Percentiles rank a stretch among this genome's conserved stretches.
Conservation (phyloP, 1,140 invertebrate genomes). For the Branchinecta lynchi region DNA sequence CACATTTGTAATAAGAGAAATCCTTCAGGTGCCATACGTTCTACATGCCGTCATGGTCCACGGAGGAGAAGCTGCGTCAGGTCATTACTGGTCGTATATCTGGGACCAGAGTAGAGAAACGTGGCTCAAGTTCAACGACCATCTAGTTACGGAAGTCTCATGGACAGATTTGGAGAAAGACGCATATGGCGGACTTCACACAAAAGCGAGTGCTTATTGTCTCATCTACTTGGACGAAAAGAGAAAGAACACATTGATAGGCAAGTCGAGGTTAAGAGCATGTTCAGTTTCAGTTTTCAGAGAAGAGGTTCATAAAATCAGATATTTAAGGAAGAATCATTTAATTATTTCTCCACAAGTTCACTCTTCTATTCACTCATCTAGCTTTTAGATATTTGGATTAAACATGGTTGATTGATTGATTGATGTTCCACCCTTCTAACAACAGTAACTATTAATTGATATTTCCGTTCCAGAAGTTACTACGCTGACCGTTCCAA, state of each 20-base stretch:
- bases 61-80: neutral
- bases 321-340: no score
- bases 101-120: conserved; percentile 11
- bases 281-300: no score
- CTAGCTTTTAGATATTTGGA: no score
- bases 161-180: conserved; percentile 6
- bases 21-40: neutral
- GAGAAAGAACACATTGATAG: neutral
- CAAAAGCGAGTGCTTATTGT: neutral
- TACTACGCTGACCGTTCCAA: no score
- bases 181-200: neutral
- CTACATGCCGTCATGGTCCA: conserved; percentile 15
- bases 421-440: no score
- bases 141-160: neutral
- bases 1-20: neutral
- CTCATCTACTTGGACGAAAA: neutral
- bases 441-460: no score
- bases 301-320: no score
- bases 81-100: conserved; percentile 15
- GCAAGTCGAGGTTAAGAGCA: neutral
- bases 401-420: no score
- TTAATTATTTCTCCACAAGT: no score
- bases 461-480: no score
- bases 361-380: no score
- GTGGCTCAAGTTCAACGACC: neutral